A percentile compares a stretch with the other conserved stretches of the same genome.
These are phyloP conservation scores for Eristalinus sepulchralis DNA, from an alignment of 2,888 invertebrate genomes.

Conservation along the genomic window DNA sequence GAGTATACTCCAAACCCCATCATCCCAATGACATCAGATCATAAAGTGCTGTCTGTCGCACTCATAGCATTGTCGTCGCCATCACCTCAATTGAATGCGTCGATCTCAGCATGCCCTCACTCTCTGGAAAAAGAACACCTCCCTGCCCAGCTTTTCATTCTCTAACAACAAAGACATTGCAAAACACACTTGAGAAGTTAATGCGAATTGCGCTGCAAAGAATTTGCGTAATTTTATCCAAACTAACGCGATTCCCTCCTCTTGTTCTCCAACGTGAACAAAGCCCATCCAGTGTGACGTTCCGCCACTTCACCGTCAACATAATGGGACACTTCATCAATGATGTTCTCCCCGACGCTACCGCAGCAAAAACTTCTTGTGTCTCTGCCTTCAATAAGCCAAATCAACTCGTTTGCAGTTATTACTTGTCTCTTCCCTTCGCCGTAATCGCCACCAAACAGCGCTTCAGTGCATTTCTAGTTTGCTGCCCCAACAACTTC, in stretches of 20 bases:
- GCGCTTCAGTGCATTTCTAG: constrained; percentile 7
- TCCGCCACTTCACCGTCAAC: constrained; percentile 16
- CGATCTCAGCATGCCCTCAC: too few species aligned
- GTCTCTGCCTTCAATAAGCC: constrained; percentile 62
- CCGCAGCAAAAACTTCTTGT: constrained; percentile 18
- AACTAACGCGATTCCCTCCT: not conserved
- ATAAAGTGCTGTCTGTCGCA: too few species aligned
- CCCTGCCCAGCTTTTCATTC: not conserved
- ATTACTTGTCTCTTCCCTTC: not conserved
- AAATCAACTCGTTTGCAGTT: constrained; percentile 64
- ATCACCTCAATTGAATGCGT: too few species aligned
- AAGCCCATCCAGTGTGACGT: constrained; percentile 3
- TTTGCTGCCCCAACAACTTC: constrained; percentile 55
- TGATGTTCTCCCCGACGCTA: constrained; percentile 48
- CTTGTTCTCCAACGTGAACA: not conserved
- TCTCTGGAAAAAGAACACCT: too few species aligned
- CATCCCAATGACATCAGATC: too few species aligned
- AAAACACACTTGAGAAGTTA: too few species aligned
- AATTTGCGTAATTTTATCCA: too few species aligned
- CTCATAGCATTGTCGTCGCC: too few species aligned
- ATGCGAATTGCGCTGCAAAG: too few species aligned
- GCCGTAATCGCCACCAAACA: not conserved
- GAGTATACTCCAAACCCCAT: too few species aligned
- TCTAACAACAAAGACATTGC: not conserved
- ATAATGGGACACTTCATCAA: constrained; percentile 53